A percentile compares a stretch with the other conserved stretches of the same genome.
These are phyloP conservation scores for Heterotilapia buettikoferi DNA, from an alignment of 2,113 vertebrate species.

Conservation along the genomic window DNA sequence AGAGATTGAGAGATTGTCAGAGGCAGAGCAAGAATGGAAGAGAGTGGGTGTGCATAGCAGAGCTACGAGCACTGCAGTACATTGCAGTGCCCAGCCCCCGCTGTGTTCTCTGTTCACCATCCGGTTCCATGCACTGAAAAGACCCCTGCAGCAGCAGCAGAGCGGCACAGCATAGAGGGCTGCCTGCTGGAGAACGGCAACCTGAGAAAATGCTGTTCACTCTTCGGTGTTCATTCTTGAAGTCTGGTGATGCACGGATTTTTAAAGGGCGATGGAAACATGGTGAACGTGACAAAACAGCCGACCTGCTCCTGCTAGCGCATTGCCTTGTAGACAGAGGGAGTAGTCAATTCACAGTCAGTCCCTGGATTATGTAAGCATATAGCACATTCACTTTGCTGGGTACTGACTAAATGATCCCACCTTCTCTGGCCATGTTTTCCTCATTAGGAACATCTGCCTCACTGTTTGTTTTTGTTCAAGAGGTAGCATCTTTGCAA, in stretches of 20 bases:
- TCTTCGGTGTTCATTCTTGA: not conserved
- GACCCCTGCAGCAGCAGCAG: conserved; percentile 66
- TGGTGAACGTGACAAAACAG: not conserved
- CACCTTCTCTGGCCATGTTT: conserved; percentile 20
- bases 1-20: conserved; percentile 48
- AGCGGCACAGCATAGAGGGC: conserved; percentile 17
- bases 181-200: conserved; percentile 36
- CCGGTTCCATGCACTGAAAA: conserved; percentile 64
- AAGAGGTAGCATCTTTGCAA: conserved; percentile 43
- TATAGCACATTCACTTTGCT: conserved; percentile 19
- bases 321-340: conserved; percentile 21
- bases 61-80: conserved; percentile 70
- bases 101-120: conserved; percentile 64
- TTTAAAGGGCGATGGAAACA: not conserved
- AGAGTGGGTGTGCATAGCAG: conserved; percentile 66
- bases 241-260: not conserved
- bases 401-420: conserved; percentile 22
- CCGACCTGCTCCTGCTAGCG: not conserved
- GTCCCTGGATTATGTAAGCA: conserved; percentile 55
- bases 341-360: conserved; percentile 31
- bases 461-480: conserved; percentile 48
- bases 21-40: conserved; percentile 47
- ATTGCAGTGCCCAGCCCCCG: conserved; percentile 74
- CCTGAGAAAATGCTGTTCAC: conserved; percentile 19
- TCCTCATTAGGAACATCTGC: conserved; percentile 56